phyloP scores from a whole-genome alignment of 2,888 invertebrate genomes.

The Auanema freiburgensis region DNA sequence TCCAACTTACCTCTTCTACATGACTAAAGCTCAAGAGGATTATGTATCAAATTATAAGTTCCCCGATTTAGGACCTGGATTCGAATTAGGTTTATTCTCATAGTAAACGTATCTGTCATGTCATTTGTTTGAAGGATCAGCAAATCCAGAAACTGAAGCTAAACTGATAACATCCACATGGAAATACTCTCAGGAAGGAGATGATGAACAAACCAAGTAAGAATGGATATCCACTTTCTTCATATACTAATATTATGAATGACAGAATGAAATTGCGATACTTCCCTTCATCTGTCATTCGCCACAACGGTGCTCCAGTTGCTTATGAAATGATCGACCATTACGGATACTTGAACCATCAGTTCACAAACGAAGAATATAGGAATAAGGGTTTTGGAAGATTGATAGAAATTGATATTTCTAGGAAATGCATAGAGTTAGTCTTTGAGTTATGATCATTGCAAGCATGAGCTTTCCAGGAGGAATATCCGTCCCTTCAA shows the following conservation, averaged over 20 bases:
- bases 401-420: conserved; percentile 4
- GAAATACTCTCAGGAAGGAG: conserved; percentile 1
- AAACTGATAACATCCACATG: not conserved
- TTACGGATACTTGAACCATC: not conserved
- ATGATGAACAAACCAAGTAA: conserved; percentile 7
- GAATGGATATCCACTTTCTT: no score
- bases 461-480: no score
- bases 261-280: no score
- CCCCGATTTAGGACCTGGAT: not conserved
- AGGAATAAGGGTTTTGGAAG: conserved; percentile 1
- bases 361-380: conserved; percentile 1
- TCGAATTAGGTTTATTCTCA: not conserved
- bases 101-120: no score
- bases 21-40: conserved; percentile 2
- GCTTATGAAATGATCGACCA: conserved; percentile 7
- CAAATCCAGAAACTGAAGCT: not conserved
- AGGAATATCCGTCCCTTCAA: no score
- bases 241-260: no score
- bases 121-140: no score
- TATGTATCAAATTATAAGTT: not conserved
- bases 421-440: not conserved
- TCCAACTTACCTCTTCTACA: conserved; percentile 3
- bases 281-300: conserved; percentile 1
- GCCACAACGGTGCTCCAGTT: not conserved
- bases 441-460: not conserved